Percentiles rank a stretch among this genome's conserved stretches.
phyloP scores from a whole-genome alignment of 2,113 vertebrate genomes.

The Mus pahari region DNA sequence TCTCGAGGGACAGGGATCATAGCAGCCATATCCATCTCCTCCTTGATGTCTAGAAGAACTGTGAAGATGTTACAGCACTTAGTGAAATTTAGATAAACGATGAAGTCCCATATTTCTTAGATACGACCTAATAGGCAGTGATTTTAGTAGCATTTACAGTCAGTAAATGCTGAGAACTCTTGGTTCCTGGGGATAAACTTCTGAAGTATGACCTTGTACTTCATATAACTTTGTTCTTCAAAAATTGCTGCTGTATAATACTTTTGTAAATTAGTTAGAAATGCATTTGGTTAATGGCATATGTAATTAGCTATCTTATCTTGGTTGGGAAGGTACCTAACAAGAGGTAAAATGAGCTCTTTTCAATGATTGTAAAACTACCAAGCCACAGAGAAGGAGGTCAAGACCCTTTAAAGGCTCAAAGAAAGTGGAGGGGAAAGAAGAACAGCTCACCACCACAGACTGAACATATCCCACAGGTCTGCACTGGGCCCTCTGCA shows the following conservation, averaged over 20 bases:
- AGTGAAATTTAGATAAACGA: background rate
- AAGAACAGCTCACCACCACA: background rate
- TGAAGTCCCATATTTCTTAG: background rate
- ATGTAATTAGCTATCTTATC: constrained; percentile 78
- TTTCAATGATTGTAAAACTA: constrained; percentile 75
- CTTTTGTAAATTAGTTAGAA: constrained; percentile 76
- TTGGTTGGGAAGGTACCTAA: constrained; percentile 76
- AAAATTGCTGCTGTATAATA: constrained; percentile 66
- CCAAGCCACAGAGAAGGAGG: constrained; percentile 71
- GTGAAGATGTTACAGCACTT: too few relatives aligned
- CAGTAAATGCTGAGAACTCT: constrained; percentile 39
- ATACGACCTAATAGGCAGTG: background rate
- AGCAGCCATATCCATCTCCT: background rate
- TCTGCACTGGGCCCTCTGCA: background rate
- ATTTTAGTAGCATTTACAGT: constrained; percentile 22
- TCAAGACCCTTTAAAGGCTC: constrained; percentile 64
- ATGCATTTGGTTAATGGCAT: constrained; percentile 77
- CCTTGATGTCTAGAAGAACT: background rate
- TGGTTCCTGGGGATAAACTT: constrained; percentile 55
- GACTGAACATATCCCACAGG: background rate
- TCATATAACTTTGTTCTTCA: constrained; percentile 70
- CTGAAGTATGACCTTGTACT: constrained; percentile 57
- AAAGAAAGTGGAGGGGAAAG: constrained; percentile 72
- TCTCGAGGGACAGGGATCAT: background rate
- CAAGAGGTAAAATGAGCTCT: constrained; percentile 79